phyloP scores from a whole-genome alignment of 2,888 invertebrate species.

The Callosobruchus maculatus region DNA sequence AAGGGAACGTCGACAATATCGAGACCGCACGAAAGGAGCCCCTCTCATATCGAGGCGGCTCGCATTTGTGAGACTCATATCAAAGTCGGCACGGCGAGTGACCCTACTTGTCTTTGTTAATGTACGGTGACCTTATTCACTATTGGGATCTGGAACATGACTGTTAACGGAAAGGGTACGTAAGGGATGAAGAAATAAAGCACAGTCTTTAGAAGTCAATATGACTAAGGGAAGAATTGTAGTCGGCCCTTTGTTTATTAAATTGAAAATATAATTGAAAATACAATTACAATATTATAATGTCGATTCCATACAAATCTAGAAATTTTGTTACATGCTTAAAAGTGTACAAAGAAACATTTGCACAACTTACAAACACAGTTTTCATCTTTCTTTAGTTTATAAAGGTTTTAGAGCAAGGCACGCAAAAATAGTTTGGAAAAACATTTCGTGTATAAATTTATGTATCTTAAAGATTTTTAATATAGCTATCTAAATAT shows the following conservation, averaged over 20 bases:
- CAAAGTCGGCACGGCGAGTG: too few species aligned
- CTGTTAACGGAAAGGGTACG: constrained; percentile 13
- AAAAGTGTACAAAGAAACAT: constrained; percentile 29
- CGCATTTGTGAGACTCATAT: too few species aligned
- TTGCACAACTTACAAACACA: constrained; percentile 35
- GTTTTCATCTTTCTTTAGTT: constrained; percentile 30
- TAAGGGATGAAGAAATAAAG: constrained; percentile 28
- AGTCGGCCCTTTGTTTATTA: constrained; percentile 45
- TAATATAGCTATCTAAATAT: constrained; percentile 34
- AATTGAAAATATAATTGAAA: constrained; percentile 49
- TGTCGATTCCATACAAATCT: constrained; percentile 45
- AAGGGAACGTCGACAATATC: too few species aligned
- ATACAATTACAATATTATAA: constrained; percentile 36
- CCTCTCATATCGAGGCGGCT: too few species aligned
- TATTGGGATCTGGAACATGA: too few species aligned
- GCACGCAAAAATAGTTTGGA: constrained; percentile 47
- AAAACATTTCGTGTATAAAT: constrained; percentile 28
- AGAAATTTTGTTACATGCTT: constrained; percentile 38
- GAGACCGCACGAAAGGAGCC: too few species aligned
- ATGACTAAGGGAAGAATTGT: constrained; percentile 46
- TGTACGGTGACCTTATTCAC: too few species aligned
- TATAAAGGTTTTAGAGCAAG: constrained; percentile 42
- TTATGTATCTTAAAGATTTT: constrained; percentile 28
- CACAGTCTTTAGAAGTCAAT: constrained; percentile 41
- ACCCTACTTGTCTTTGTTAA: too few species aligned